Evolutionary conservation across 1,140 invertebrate species (phyloP).

Genomic region (Zaprionus lachaisei): DNA sequence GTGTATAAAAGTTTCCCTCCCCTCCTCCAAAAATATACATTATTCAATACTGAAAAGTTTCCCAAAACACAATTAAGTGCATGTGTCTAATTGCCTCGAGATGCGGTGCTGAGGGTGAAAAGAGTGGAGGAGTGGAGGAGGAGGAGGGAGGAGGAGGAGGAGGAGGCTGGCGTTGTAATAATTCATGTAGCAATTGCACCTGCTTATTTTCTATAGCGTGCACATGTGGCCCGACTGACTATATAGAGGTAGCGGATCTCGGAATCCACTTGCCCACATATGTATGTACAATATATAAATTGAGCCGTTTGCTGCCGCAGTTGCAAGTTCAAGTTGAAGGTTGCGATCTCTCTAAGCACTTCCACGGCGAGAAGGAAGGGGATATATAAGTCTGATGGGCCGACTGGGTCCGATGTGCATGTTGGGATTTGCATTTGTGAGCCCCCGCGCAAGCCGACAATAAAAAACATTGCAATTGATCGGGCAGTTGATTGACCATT

Average conservation of each 20-base stretch:
- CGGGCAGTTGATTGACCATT: conserved; percentile 66
- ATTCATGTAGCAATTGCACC: conserved; percentile 65
- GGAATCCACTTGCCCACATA: conserved; percentile 12
- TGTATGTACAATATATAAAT: conserved; percentile 15
- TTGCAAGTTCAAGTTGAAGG: conserved; percentile 71
- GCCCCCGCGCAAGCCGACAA: conserved; percentile 15
- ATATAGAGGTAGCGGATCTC: conserved; percentile 8
- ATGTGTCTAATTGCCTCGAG: conserved; percentile 54
- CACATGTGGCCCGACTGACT: conserved; percentile 20
- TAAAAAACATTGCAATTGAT: conserved; percentile 38
- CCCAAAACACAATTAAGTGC: conserved; percentile 56
- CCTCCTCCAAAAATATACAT: conserved; percentile 1
- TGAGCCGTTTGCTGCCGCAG: conserved; percentile 19
- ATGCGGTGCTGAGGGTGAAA: background rate
- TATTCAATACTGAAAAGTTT: conserved; percentile 11
- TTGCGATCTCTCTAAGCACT: conserved; percentile 6
- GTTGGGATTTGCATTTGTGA: conserved; percentile 13
- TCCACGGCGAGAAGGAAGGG: no score
- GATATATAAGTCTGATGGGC: background rate
- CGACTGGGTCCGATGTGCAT: background rate
- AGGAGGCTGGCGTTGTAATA: conserved; percentile 45
- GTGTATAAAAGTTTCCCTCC: background rate
- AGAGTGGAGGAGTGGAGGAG: background rate
- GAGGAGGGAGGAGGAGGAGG: background rate
- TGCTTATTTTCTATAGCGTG: conserved; percentile 50